Percentiles rank a stretch among this genome's conserved stretches.
Conservation (phyloP, 2,113 vertebrate species). For the Mastomys coucha region DNA sequence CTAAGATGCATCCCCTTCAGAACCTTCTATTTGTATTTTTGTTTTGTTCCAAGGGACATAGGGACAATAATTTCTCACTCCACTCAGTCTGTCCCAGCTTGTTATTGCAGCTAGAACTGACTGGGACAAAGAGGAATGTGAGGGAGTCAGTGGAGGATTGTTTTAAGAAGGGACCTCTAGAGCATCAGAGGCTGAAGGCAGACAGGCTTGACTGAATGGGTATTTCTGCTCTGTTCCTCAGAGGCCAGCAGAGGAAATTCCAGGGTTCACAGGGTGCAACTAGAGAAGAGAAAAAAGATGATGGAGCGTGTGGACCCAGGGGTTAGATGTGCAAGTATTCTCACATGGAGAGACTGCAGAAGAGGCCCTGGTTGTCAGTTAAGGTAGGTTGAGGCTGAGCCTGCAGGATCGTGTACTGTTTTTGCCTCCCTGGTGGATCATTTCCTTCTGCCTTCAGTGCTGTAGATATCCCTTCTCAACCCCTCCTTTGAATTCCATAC, state of each 20-base stretch:
- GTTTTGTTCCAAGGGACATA: neutral
- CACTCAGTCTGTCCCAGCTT: neutral
- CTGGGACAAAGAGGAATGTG: neutral
- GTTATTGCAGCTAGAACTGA: neutral
- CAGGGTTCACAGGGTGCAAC: neutral
- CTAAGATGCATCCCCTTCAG: neutral
- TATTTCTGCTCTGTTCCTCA: slow-evolving; percentile 17
- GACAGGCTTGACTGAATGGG: neutral
- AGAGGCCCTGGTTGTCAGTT: neutral
- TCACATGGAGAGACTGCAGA: neutral
- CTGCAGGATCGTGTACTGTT: neutral
- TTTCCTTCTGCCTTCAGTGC: neutral
- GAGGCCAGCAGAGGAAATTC: neutral
- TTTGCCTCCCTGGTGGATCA: too few relatives aligned
- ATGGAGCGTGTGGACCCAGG: neutral
- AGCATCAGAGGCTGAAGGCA: neutral
- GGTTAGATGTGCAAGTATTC: neutral
- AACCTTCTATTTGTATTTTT: neutral
- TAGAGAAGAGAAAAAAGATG: too few relatives aligned
- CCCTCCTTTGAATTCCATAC: neutral
- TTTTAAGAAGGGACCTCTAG: neutral
- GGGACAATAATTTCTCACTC: neutral
- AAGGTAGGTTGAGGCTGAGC: neutral
- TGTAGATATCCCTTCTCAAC: neutral
- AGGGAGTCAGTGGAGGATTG: neutral